Percentiles rank a stretch among this genome's conserved stretches.
These are phyloP conservation scores for Sarcophaga bullata DNA, from an alignment of 1,140 invertebrate species.

Conservation along the genomic window DNA sequence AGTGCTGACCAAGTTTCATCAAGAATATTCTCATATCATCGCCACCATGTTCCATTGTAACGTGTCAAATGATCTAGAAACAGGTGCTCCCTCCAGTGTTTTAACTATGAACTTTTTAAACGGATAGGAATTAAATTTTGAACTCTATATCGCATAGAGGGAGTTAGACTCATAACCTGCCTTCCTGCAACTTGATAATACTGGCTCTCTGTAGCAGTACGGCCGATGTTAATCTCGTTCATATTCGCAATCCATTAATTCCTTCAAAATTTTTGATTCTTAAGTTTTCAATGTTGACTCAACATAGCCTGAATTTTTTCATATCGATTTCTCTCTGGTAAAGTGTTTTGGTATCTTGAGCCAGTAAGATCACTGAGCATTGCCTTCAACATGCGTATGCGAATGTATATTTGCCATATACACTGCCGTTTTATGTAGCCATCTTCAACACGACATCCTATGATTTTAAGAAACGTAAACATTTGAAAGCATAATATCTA, in stretches of 20 bases:
- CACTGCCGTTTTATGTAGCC: slow-evolving; percentile 74
- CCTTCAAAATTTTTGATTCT: background rate
- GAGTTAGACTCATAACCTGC: no score
- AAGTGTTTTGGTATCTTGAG: slow-evolving; percentile 59
- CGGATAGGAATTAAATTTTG: no score
- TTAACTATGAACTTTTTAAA: background rate
- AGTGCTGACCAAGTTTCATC: slow-evolving; percentile 85
- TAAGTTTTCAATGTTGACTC: slow-evolving; percentile 53
- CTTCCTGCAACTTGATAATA: background rate
- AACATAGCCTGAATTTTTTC: background rate
- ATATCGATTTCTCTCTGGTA: background rate
- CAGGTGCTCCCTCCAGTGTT: background rate
- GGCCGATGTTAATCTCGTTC: background rate
- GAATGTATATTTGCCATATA: slow-evolving; percentile 68
- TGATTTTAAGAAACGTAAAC: slow-evolving; percentile 84
- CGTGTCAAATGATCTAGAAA: background rate
- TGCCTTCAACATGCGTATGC: background rate
- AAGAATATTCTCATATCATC: background rate
- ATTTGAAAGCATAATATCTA: slow-evolving; percentile 91
- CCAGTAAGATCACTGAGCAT: background rate
- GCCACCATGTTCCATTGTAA: background rate
- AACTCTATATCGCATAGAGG: background rate
- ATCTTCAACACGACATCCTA: slow-evolving; percentile 59
- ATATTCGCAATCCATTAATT: background rate
- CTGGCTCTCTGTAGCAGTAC: background rate